Evolutionary conservation across 2,797 vertebrate species (phyloP).

Genomic region (Tolypeutes matacus): DNA sequence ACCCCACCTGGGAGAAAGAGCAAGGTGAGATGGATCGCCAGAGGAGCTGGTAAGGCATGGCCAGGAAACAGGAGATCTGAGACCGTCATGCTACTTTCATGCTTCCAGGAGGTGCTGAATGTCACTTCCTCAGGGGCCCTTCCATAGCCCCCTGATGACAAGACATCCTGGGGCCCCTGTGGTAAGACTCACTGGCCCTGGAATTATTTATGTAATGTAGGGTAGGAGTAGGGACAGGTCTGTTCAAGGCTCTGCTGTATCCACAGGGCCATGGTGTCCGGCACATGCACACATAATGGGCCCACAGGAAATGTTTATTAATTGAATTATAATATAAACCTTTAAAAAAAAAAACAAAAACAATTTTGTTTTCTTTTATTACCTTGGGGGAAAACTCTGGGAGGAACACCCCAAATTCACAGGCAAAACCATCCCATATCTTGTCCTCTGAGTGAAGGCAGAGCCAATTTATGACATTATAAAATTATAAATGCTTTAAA

Average conservation of each 20-base stretch:
- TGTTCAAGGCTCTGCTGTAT: background rate
- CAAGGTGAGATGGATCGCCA: background rate
- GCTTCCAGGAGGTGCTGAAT: background rate
- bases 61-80: background rate
- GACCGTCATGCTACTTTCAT: background rate
- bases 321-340: conserved; percentile 24
- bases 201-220: background rate
- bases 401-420: background rate
- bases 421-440: conserved; percentile 1
- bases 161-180: background rate
- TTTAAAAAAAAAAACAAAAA: background rate
- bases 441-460: background rate
- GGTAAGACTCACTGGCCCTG: background rate
- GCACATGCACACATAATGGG: background rate
- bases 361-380: conserved; percentile 3
- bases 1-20: background rate
- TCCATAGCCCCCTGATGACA: background rate
- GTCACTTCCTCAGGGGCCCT: background rate
- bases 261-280: background rate
- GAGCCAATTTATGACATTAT: background rate
- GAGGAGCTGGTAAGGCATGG: background rate
- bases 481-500: background rate
- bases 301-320: background rate
- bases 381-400: background rate
- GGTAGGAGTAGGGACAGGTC: background rate